These are phyloP conservation scores for Mixornis gularis DNA, from an alignment of 2,113 vertebrate species.

Conservation along the genomic window DNA sequence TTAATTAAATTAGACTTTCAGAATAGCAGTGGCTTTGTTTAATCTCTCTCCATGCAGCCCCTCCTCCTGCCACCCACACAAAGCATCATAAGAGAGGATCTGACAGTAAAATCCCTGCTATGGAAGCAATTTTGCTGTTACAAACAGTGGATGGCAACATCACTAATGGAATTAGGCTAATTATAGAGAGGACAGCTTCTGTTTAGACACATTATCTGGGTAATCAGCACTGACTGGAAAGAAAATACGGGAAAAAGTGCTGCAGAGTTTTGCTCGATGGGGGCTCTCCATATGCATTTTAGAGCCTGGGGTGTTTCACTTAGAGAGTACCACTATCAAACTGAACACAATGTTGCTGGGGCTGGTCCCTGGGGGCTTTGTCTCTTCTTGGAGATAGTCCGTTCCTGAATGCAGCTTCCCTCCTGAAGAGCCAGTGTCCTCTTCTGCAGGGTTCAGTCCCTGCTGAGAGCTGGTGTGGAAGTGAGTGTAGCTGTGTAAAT, in stretches of 20 bases:
- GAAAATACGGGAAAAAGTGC: constrained; percentile 61
- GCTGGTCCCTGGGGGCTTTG: not conserved
- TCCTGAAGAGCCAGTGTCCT: not conserved
- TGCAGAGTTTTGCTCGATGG: constrained; percentile 48
- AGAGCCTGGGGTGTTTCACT: constrained; percentile 40
- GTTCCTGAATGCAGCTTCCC: not conserved
- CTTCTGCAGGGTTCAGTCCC: not conserved
- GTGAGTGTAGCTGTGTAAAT: not conserved
- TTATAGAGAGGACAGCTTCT: constrained; percentile 73
- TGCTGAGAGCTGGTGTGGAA: not conserved
- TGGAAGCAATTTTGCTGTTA: constrained; percentile 69
- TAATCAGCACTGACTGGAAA: constrained; percentile 70
- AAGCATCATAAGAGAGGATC: constrained; percentile 66
- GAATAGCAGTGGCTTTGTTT: constrained; percentile 65
- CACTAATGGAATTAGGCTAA: constrained; percentile 74
- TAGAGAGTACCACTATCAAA: not conserved
- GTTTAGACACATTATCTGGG: constrained; percentile 72
- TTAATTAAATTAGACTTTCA: constrained; percentile 69
- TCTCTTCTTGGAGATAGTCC: not conserved
- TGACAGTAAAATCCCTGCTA: constrained; percentile 67
- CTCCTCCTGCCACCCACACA: constrained; percentile 64
- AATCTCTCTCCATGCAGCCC: constrained; percentile 57
- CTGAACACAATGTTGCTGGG: not conserved
- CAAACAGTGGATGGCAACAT: constrained; percentile 71
- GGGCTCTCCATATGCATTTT: constrained; percentile 36